Percentiles rank a stretch among this genome's conserved stretches.
phyloP scores from a whole-genome alignment of 2,113 vertebrate species.

The Hucho hucho region DNA sequence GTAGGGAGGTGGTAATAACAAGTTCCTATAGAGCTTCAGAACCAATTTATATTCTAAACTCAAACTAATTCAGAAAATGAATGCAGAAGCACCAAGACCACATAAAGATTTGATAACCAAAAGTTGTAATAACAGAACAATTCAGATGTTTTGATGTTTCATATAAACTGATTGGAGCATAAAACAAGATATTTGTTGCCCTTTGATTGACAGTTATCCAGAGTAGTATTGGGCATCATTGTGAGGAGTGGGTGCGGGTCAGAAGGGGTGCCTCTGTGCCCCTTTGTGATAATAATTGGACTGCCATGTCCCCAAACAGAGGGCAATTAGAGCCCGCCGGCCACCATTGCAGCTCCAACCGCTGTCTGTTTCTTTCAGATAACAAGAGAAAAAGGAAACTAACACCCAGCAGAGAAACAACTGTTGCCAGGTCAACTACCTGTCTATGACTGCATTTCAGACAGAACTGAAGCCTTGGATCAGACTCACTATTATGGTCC shows the following conservation, averaged over 20 bases:
- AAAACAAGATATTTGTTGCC: too few relatives aligned
- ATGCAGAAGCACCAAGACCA: not conserved
- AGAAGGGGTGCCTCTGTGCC: slow-evolving; percentile 26
- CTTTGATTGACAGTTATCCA: not conserved
- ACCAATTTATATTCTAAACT: not conserved
- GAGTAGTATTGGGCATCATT: not conserved
- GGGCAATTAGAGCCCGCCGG: slow-evolving; percentile 46
- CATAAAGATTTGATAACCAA: not conserved
- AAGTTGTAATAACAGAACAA: too few relatives aligned
- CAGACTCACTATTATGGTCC: too few relatives aligned
- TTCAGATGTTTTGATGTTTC: too few relatives aligned
- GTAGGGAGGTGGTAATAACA: too few relatives aligned
- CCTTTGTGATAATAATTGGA: slow-evolving; percentile 45
- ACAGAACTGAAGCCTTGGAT: too few relatives aligned
- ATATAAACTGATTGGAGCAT: too few relatives aligned
- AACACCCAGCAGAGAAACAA: slow-evolving; percentile 3
- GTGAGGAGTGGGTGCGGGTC: not conserved
- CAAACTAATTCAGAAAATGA: not conserved
- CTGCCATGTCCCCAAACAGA: slow-evolving; percentile 41
- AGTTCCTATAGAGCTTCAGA: too few relatives aligned
- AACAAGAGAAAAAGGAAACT: slow-evolving; percentile 24
- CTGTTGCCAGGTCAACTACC: slow-evolving; percentile 43
- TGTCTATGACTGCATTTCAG: not conserved
- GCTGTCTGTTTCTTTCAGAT: slow-evolving; percentile 44
- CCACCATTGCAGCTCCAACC: slow-evolving; percentile 30